Evolutionary conservation across 2,888 invertebrate genomes (phyloP).

Genomic region (Unio delphinus): DNA sequence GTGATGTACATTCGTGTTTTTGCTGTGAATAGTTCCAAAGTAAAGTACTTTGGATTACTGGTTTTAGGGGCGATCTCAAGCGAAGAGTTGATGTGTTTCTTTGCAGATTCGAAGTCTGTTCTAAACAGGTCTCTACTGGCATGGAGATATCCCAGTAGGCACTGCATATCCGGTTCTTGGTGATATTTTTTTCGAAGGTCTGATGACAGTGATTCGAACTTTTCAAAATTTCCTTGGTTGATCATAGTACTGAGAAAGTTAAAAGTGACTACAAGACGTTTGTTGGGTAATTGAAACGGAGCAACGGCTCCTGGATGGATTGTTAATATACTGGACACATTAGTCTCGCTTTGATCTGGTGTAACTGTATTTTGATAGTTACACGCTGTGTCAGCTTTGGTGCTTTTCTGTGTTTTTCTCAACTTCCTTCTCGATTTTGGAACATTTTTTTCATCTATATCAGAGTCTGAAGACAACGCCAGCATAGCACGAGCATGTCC

Average conservation of each 20-base stretch:
- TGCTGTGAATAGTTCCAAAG: slow-evolving; percentile 36
- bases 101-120: slow-evolving; percentile 34
- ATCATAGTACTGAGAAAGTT: slow-evolving; percentile 38
- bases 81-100: slow-evolving; percentile 22
- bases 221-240: slow-evolving; percentile 36
- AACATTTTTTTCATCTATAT: neutral
- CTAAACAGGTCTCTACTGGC: slow-evolving; percentile 32
- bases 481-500: no score
- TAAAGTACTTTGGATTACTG: slow-evolving; percentile 37
- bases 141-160: slow-evolving; percentile 34
- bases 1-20: slow-evolving; percentile 42
- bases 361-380: neutral
- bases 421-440: no score
- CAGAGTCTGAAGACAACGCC: neutral
- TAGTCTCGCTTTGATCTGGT: neutral
- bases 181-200: slow-evolving; percentile 12
- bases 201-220: slow-evolving; percentile 23
- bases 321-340: slow-evolving; percentile 1
- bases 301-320: slow-evolving; percentile 5
- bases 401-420: neutral
- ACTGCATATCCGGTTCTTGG: slow-evolving; percentile 26
- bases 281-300: slow-evolving; percentile 9
- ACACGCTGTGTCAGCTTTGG: slow-evolving; percentile 1
- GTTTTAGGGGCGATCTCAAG: slow-evolving; percentile 33
- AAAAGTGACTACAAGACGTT: slow-evolving; percentile 26